Base-by-base conservation (phyloP, 35 echinoderm and acorn worm genomes). In the Stichopus chloronotus region DNA sequence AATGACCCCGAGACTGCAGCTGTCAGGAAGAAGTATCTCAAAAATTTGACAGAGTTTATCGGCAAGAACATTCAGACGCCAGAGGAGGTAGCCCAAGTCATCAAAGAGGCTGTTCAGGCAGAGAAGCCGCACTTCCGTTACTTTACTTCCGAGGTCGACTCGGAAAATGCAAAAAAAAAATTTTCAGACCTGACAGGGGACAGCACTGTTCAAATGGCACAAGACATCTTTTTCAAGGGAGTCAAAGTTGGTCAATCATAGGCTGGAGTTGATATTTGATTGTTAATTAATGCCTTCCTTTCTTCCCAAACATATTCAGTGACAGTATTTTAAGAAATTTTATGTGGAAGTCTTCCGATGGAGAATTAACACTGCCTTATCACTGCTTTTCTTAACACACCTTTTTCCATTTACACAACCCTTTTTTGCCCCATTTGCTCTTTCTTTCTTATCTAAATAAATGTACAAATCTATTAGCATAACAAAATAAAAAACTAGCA, bases 21-120 rank as follows among this genome's bases (percentile, higher is more conserved):
- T 17, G 55, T 83, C 80, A 57, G 25, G 13, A 55, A 55, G 0
- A 11, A 83, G 53, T 83, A 83, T 3, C 25, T 83, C 25, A 83
- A 83, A 83, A 83, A 43, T 56, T 52, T 83, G 43, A 52, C 52
- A 3, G 11, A 83, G 53, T 17, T 83, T 5, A 83, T 83, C 10
- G 13, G 80, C 12, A 16, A 14, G 6, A 83, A 55, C 55, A 0
- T 83, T 53, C 80, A 83, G 55, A 83, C 52, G 17, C 19, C 25
- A 0, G 52, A 83, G 0, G 80, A 83, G 11, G 80, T 83, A 5
- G 80, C 80, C 43, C 52, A 9, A 4, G 80, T 83, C 25, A 17
- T 83, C 30, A 9, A 55, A 19, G 80, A 83, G 53, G 80, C 80
- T 83, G 55, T 83, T 17, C 43, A 83, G 53, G 80, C 80, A 13